Conservation (phyloP, 2,888 invertebrate genomes). For the Conistra vaccinii region DNA sequence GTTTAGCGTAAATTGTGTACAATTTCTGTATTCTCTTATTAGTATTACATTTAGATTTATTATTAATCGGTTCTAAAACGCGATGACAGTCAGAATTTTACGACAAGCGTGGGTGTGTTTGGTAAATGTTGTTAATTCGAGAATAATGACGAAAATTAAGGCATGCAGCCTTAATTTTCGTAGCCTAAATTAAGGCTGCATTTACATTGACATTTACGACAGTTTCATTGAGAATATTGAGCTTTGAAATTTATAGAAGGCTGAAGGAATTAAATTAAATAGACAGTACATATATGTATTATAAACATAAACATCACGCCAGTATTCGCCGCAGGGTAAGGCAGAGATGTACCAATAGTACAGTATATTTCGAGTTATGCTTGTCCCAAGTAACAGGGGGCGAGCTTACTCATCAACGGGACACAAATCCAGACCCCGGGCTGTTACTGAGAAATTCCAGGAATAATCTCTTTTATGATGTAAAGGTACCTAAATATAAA, state of each 20-base stretch:
- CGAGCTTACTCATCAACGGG: too few species aligned
- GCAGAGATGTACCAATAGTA: too few species aligned
- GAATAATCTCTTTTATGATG: too few species aligned
- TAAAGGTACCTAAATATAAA: too few species aligned
- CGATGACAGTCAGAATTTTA: neutral
- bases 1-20: constrained; percentile 23
- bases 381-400: too few species aligned
- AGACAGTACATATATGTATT: neutral
- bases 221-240: constrained; percentile 23
- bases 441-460: too few species aligned
- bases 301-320: too few species aligned
- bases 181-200: constrained; percentile 18
- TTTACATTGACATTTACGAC: constrained; percentile 32
- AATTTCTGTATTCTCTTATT: constrained; percentile 26
- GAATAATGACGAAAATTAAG: constrained; percentile 9
- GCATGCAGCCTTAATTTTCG: too few species aligned
- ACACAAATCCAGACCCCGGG: too few species aligned
- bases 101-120: constrained; percentile 4
- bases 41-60: constrained; percentile 40
- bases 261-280: neutral
- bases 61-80: neutral
- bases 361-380: too few species aligned
- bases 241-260: neutral
- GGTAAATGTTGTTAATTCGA: neutral
- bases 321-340: too few species aligned